A percentile compares a stretch with the other conserved stretches of the same genome.
phyloP scores from a whole-genome alignment of 2,888 invertebrate genomes.

The Argyresthia goedartella region DNA sequence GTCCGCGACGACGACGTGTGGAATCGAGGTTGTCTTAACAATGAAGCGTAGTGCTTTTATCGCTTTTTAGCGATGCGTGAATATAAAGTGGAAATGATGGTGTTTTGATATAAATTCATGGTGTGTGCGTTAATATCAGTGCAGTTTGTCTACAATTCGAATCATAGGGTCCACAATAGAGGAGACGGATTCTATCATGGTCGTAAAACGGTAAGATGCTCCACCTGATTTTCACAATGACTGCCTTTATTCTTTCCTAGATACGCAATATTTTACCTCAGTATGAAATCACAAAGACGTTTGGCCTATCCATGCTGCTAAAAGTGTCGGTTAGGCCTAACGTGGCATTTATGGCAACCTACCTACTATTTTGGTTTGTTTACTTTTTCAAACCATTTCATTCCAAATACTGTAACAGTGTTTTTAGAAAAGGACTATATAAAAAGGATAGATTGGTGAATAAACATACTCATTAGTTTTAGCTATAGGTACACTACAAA shows the following conservation, averaged over 20 bases:
- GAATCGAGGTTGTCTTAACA: constrained; percentile 44
- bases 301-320: too few species aligned
- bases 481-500: too few species aligned
- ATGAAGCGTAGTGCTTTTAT: constrained; percentile 56
- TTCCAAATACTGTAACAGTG: too few species aligned
- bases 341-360: constrained; percentile 1
- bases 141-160: constrained; percentile 57
- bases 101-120: constrained; percentile 60
- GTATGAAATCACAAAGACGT: too few species aligned
- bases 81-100: constrained; percentile 55
- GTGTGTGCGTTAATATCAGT: constrained; percentile 58
- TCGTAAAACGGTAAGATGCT: constrained; percentile 66
- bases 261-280: too few species aligned
- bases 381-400: constrained; percentile 4
- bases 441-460: too few species aligned
- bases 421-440: too few species aligned
- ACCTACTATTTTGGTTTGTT: constrained; percentile 10
- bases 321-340: background rate
- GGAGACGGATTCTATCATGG: constrained; percentile 71
- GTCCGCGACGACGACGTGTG: constrained; percentile 53
- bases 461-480: too few species aligned
- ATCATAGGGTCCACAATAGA: constrained; percentile 71
- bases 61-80: constrained; percentile 67
- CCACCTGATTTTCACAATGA: background rate
- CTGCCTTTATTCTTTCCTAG: background rate